Conservation (phyloP, 2,113 vertebrate species). For the Ochotona princeps region DNA sequence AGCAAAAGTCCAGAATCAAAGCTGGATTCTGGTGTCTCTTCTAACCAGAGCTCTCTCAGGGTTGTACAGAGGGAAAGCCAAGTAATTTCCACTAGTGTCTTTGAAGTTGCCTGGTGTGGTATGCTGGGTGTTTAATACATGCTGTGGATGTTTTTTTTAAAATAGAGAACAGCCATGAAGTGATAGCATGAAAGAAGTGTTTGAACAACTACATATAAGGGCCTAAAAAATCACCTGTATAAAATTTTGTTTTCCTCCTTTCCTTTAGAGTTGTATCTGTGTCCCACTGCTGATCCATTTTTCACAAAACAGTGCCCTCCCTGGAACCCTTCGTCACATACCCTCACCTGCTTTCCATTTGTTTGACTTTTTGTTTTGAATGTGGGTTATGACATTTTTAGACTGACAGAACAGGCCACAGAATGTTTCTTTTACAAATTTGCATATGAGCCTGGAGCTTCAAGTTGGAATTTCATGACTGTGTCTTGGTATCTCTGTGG, state of each 20-base stretch:
- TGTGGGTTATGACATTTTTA: background rate
- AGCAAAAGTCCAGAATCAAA: slow-evolving; percentile 85
- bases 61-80: slow-evolving; percentile 75
- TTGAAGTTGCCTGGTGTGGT: slow-evolving; percentile 84
- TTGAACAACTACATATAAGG: slow-evolving; percentile 50
- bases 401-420: background rate
- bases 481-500: background rate
- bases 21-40: slow-evolving; percentile 81
- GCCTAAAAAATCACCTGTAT: slow-evolving; percentile 35
- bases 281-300: background rate
- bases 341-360: background rate
- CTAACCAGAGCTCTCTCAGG: slow-evolving; percentile 82
- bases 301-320: background rate
- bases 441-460: background rate
- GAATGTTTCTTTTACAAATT: slow-evolving; percentile 32
- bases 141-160: slow-evolving; percentile 78
- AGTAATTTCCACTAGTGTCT: slow-evolving; percentile 82
- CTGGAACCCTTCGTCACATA: background rate
- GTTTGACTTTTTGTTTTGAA: slow-evolving; percentile 45
- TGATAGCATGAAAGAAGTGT: slow-evolving; percentile 45
- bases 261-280: background rate
- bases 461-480: slow-evolving; percentile 3
- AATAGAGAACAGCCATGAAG: slow-evolving; percentile 70
- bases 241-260: slow-evolving; percentile 32
- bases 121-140: slow-evolving; percentile 78